Evolutionary conservation across 2,888 invertebrate species (phyloP).

Genomic region (Acanthosepion pharaonis): DNA sequence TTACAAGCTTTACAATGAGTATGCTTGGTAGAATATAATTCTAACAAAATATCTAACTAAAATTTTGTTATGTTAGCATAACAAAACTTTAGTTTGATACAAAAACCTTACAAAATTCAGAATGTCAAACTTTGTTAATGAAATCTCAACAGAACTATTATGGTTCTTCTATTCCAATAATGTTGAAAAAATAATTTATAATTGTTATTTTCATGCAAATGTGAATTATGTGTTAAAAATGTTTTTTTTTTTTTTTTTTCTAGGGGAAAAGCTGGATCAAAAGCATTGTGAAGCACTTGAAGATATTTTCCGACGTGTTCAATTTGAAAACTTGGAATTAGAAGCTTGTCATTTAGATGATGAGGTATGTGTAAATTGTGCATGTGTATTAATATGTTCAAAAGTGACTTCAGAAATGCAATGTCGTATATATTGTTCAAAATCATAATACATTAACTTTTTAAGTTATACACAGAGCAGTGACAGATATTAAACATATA

Average conservation of each 20-base stretch:
- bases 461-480: too few relatives aligned
- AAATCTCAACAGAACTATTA: neutral
- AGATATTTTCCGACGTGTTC: constrained; percentile 85
- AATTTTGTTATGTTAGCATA: too few relatives aligned
- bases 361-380: constrained; percentile 77
- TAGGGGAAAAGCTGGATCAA: constrained; percentile 80
- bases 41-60: too few relatives aligned
- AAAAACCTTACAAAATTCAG: neutral
- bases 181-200: neutral
- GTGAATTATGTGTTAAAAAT: neutral
- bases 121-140: neutral
- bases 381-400: neutral
- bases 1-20: too few relatives aligned
- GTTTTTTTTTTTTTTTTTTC: constrained; percentile 72
- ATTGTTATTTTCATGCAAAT: neutral
- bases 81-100: too few relatives aligned
- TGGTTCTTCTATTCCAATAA: neutral
- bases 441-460: too few relatives aligned
- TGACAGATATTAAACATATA: too few relatives aligned
- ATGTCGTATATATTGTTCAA: too few relatives aligned
- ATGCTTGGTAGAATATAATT: too few relatives aligned
- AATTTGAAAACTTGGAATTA: constrained; percentile 82
- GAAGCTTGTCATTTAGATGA: constrained; percentile 83
- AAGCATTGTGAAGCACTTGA: constrained; percentile 87
- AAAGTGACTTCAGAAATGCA: too few relatives aligned